Evolutionary conservation across 2,888 invertebrate species (phyloP), one percentile per base, ranked within the genome.

Genomic region (Maniola hyperantus): DNA sequence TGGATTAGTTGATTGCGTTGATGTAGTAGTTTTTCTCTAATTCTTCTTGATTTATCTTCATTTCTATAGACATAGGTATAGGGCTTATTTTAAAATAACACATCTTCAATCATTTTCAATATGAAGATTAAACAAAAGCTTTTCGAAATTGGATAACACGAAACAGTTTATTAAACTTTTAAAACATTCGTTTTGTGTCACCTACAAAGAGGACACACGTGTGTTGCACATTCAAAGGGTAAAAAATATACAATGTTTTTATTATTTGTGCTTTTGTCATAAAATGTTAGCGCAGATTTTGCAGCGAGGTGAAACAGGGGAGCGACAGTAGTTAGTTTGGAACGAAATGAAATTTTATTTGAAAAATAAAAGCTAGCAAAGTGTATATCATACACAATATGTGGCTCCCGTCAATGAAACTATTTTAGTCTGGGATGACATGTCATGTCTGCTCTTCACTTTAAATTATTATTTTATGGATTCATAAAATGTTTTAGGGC

Each of bases 341-440:
- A 70, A 68, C 66, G 59, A 67, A 65, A 70, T 65, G 51, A 68
- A 64, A 67, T 70, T 63, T 67, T 67, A 70, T 68, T 68, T 68
- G 57, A 65, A 70, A 68, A 66, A 70, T 68, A 68, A 68, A 66
- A 66, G 68, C 60, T 63, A 66, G 42, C 54, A 61, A 66, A 62
- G 67, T 68, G 68, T 68, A 58, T 65, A 65, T 66, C 53, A 63
- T 48, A 65, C 64, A 70, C 64, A 66, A 66, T 66, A 63, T 61
- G 34, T 61, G 55, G 63, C 58, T 58, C 60, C 66, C 64, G 60
- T 57, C 67, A 63, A 65, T 65, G 59, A 63, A 65, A 67, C 63
- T 48, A 64, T 67, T 67, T 69, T 65, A 39, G 46, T 46, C 39
- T 55, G 62, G 46, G 61, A 39, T 39, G 11, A 39, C 39, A 39